These are phyloP conservation scores for Cyclina sinensis DNA, from an alignment of 1,140 invertebrate species.

Conservation along the genomic window DNA sequence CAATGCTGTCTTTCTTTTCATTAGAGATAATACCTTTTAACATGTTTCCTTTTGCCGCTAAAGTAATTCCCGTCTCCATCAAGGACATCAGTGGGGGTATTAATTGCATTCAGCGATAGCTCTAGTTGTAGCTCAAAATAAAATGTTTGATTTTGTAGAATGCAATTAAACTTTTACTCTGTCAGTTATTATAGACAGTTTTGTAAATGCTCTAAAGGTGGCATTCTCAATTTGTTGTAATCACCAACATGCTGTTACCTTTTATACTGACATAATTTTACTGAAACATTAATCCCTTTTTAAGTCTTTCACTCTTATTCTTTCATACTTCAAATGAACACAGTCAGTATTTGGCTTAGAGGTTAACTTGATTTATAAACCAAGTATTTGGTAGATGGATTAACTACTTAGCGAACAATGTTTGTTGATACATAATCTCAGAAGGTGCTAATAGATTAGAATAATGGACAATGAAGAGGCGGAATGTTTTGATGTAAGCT, in stretches of 20 bases:
- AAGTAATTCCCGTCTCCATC: too few species aligned
- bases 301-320: neutral
- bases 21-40: too few species aligned
- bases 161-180: too few species aligned
- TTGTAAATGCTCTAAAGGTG: too few species aligned
- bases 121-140: too few species aligned
- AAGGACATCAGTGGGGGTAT: too few species aligned
- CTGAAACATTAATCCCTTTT: neutral
- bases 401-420: conserved; percentile 13
- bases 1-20: too few species aligned
- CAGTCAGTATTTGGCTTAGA: neutral
- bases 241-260: neutral
- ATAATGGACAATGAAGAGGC: conserved; percentile 44
- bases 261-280: neutral
- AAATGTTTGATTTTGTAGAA: too few species aligned
- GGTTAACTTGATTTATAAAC: conserved; percentile 25
- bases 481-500: conserved; percentile 43
- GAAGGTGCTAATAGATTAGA: conserved; percentile 39
- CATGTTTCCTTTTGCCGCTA: too few species aligned
- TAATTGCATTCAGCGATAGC: too few species aligned
- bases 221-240: too few species aligned
- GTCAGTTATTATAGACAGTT: too few species aligned
- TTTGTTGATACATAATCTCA: conserved; percentile 1
- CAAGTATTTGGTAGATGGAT: neutral
- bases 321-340: neutral